Evolutionary conservation across 2,113 vertebrate species (phyloP).

Genomic region (Pseudorhombus dupliciocellatus): DNA sequence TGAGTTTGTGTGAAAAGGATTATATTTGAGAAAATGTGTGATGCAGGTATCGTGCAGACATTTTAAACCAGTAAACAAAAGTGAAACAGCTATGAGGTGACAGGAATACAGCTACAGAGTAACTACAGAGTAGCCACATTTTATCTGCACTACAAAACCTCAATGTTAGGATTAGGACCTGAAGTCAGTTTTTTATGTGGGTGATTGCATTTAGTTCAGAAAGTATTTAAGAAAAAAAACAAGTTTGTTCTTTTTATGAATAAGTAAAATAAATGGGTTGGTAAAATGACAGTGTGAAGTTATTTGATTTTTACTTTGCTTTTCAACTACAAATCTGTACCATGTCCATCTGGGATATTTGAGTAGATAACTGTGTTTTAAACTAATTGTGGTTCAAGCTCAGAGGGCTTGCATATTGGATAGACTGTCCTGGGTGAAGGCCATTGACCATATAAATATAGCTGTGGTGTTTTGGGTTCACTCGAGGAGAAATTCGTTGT

Average conservation of each 20-base stretch:
- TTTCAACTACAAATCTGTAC: too few relatives aligned
- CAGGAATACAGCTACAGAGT: background rate
- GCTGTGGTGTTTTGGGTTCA: too few relatives aligned
- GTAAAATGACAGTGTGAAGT: too few relatives aligned
- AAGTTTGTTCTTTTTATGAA: background rate
- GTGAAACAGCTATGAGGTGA: background rate
- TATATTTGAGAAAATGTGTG: background rate
- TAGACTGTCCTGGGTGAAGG: too few relatives aligned
- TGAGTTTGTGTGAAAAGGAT: conserved; percentile 8
- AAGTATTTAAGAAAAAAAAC: conserved; percentile 22
- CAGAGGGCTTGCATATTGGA: too few relatives aligned
- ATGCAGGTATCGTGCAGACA: background rate
- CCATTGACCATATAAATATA: too few relatives aligned
- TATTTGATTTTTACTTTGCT: too few relatives aligned
- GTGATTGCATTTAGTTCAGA: background rate
- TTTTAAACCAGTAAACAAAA: conserved; percentile 1
- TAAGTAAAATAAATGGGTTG: conserved; percentile 38
- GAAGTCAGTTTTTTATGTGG: conserved; percentile 3
- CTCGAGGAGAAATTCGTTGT: too few relatives aligned
- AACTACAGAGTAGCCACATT: background rate
- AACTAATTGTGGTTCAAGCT: too few relatives aligned
- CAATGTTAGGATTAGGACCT: conserved; percentile 17
- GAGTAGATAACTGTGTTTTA: too few relatives aligned
- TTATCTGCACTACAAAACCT: conserved; percentile 11
- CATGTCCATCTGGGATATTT: too few relatives aligned